Base-by-base conservation (phyloP, 1,140 invertebrate genomes). In the Rhagoletis pomonella region DNA sequence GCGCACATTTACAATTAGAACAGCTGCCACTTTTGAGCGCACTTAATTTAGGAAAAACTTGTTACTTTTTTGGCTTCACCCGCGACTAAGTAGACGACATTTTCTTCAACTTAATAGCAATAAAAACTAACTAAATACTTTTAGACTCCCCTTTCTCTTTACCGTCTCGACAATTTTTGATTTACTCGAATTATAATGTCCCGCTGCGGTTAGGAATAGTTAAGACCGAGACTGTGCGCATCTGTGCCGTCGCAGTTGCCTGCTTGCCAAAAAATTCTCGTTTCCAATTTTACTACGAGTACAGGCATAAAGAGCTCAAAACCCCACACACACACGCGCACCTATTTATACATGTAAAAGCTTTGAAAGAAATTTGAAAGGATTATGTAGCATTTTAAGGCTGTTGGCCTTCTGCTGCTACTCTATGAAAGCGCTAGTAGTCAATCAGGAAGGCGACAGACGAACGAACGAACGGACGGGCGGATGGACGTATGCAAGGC, bases 151-250 rank as follows among this genome's bases (percentile, higher is more conserved):
- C n/a, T 29, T 55, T 55, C n/a, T 50, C 29, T 29, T 42, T 19
- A 81, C 47, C n/a, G 47, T 81, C 73, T 81, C 73, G 47, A 19
- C 73, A n/a, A 81, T n/a, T 81, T 29, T 81, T 81, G 73, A 81
- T 81, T 81, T 81, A 81, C 73, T 81, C 73, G 19, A 81, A 81
- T 81, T 81, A 81, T 81, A 55, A 81, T 81, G 73, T 81, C 47
- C 73, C 73, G 50, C 73, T 81, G 73, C 50, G 50, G n/a, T 81
- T 50, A n/a, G 73, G 58, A 59, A 59, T 59, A 29, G 65, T 67
- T 19, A n/a, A 42, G 73, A 55, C n/a, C 73, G 47, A 29, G 29
- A n/a, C 47, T 55, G 44, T 81, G 73, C 73, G 73, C 73, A 81
- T 81, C 73, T 81, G 73, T 81, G 73, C 17, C n/a, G 73, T 81